phyloP scores from a whole-genome alignment of 2,113 vertebrate species.

The Arothron firmamentum region DNA sequence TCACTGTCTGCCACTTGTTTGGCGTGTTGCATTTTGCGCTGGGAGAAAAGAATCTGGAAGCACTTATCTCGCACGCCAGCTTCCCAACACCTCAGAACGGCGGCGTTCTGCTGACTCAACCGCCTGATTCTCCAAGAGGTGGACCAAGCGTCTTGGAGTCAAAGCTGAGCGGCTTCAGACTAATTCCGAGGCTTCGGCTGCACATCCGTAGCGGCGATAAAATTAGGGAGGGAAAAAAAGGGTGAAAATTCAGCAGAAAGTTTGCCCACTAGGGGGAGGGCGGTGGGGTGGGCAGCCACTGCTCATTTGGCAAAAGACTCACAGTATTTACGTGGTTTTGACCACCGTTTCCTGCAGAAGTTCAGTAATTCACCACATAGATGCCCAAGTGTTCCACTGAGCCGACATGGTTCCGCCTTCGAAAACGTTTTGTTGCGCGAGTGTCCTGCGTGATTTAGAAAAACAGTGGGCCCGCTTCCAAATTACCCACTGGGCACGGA shows the following conservation, averaged over 20 bases:
- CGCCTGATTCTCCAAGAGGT: background rate
- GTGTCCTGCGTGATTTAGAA: constrained; percentile 58
- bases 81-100: background rate
- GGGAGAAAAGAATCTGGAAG: background rate
- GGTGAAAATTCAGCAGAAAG: too few species aligned
- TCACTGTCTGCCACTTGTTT: background rate
- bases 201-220: background rate
- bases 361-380: too few species aligned
- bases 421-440: constrained; percentile 46
- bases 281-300: too few species aligned
- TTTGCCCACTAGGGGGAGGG: too few species aligned
- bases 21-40: background rate
- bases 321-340: too few species aligned
- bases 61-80: background rate
- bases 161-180: background rate
- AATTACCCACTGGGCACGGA: constrained; percentile 67
- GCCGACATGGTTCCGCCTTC: constrained; percentile 3
- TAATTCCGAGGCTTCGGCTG: background rate
- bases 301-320: too few species aligned
- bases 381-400: too few species aligned
- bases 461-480: constrained; percentile 65
- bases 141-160: background rate
- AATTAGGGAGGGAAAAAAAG: background rate
- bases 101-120: background rate
- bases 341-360: too few species aligned